A percentile compares a stretch with the other conserved stretches of the same genome.
phyloP scores from a whole-genome alignment of 2,113 vertebrate species.

The Arvicanthis niloticus region DNA sequence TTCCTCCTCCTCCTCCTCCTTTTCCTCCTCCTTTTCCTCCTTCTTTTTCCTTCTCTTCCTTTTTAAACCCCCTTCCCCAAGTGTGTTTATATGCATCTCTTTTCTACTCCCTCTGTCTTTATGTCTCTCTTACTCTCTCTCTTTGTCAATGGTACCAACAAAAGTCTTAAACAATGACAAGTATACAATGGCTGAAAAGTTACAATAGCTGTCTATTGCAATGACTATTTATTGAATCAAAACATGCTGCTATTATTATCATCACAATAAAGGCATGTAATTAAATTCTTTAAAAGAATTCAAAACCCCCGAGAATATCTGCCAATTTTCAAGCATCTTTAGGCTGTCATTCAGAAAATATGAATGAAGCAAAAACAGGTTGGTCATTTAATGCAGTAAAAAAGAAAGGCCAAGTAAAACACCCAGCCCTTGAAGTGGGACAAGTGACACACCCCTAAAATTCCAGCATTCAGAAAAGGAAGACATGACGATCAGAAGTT shows the following conservation, averaged over 20 bases:
- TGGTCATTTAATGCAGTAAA: not conserved
- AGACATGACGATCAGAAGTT: not conserved
- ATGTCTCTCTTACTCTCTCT: not conserved
- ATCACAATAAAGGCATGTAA: conserved; percentile 67
- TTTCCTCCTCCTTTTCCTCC: not conserved
- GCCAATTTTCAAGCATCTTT: conserved; percentile 59
- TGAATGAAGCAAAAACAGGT: conserved; percentile 19
- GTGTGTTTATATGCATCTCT: not conserved
- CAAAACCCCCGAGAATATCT: conserved; percentile 48
- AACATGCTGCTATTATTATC: conserved; percentile 42
- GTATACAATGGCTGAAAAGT: not conserved
- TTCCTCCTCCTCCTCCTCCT: not conserved
- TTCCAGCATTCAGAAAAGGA: not conserved
- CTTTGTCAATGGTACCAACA: not conserved
- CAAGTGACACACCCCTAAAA: not conserved
- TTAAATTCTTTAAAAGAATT: conserved; percentile 59
- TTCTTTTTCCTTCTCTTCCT: not conserved
- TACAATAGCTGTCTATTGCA: not conserved
- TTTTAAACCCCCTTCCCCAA: not conserved
- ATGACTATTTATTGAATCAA: not conserved
- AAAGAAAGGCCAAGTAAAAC: not conserved
- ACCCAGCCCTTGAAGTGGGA: not conserved
- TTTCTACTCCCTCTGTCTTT: not conserved
- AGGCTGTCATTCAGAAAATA: conserved; percentile 32
- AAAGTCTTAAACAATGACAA: conserved; percentile 34